Conservation (phyloP, 1,140 invertebrate genomes). For the Gryon sp. region DNA sequence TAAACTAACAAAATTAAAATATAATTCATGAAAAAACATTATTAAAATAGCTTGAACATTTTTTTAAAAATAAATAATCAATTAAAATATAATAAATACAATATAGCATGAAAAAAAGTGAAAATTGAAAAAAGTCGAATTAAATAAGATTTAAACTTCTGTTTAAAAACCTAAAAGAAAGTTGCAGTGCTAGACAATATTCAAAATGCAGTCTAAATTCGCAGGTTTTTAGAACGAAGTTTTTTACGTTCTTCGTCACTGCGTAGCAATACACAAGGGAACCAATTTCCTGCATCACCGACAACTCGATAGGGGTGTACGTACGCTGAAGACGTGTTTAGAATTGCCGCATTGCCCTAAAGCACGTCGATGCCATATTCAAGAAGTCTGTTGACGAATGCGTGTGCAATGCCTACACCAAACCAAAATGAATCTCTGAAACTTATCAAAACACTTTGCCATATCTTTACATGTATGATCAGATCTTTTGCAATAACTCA, state of each 20-base stretch:
- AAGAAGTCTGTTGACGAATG: conserved; percentile 34
- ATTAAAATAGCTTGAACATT: no score
- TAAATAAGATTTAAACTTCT: no score
- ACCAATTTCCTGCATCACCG: conserved; percentile 79
- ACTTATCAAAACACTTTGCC: conserved; percentile 40
- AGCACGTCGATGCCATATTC: conserved; percentile 52
- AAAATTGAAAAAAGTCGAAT: no score
- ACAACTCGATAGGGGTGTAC: conserved; percentile 67
- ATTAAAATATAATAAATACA: no score
- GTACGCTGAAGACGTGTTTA: conserved; percentile 59
- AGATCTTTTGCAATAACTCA: no score
- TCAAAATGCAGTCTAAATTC: conserved; percentile 69
- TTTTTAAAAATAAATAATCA: no score
- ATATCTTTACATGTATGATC: no score
- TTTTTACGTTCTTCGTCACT: conserved; percentile 73
- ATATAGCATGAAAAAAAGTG: no score
- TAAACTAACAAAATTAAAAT: no score
- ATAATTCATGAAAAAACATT: no score
- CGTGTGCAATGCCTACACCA: conserved; percentile 36
- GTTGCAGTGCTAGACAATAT: conserved; percentile 11
- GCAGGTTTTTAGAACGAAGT: conserved; percentile 66
- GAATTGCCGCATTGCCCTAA: conserved; percentile 42
- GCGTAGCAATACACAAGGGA: conserved; percentile 80
- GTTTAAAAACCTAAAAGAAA: no score
- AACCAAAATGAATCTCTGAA: conserved; percentile 19